Percentiles rank a stretch among this genome's conserved stretches.
Conservation (phyloP, 1,140 invertebrate species). For the Sycophila sp. region DNA sequence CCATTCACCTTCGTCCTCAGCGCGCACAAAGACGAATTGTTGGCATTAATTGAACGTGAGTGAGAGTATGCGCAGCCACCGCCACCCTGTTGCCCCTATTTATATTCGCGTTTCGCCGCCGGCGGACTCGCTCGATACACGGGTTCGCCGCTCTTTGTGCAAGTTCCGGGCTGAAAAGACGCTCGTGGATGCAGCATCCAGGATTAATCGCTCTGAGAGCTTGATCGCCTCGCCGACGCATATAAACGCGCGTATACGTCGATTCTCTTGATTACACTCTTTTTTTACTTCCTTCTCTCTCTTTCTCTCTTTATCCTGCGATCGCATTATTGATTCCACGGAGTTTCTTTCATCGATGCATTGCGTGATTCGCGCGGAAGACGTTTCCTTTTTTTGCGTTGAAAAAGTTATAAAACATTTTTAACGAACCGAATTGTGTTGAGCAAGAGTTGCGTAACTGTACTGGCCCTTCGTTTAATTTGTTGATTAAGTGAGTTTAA, state of each 20-base stretch:
- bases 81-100: not conserved
- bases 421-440: too few relatives aligned
- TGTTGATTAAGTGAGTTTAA: too few relatives aligned
- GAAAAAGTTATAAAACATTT: too few relatives aligned
- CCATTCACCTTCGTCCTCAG: constrained; percentile 54
- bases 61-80: not conserved
- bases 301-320: too few relatives aligned
- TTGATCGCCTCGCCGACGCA: not conserved
- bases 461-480: too few relatives aligned
- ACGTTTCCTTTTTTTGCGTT: too few relatives aligned
- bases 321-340: too few relatives aligned
- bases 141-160: not conserved
- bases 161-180: not conserved
- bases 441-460: too few relatives aligned
- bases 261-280: too few relatives aligned
- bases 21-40: constrained; percentile 57
- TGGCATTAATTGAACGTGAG: constrained; percentile 58
- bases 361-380: too few relatives aligned
- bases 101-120: not conserved
- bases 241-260: not conserved
- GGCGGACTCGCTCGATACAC: not conserved
- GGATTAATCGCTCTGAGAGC: not conserved
- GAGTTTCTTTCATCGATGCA: too few relatives aligned
- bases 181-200: not conserved
- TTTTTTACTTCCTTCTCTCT: too few relatives aligned